Conservation (phyloP, 2,888 invertebrate genomes). For the Stenodera caucasica region DNA sequence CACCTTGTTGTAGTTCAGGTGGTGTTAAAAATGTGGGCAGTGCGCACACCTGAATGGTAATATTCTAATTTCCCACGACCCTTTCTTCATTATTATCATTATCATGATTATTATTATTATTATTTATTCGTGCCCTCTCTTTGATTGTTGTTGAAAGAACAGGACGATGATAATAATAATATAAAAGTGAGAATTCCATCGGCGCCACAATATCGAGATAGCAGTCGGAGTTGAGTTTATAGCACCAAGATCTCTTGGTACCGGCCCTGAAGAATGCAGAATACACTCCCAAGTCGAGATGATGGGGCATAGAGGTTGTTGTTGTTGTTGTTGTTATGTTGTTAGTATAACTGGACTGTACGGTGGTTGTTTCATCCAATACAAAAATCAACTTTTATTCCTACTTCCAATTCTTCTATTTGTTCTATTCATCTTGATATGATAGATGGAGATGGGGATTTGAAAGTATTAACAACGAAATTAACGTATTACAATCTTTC, state of each 20-base stretch:
- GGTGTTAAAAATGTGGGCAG: not conserved
- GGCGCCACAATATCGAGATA: constrained; percentile 47
- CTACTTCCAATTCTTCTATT: no score
- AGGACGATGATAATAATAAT: constrained; percentile 27
- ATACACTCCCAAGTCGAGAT: constrained; percentile 38
- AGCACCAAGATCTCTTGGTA: constrained; percentile 41
- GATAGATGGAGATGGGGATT: constrained; percentile 13
- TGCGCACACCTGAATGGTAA: constrained; percentile 5
- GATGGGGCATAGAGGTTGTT: not conserved
- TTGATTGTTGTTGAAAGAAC: constrained; percentile 13
- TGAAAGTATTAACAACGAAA: not conserved
- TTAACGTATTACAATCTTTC: not conserved
- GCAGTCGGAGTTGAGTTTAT: constrained; percentile 43
- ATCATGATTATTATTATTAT: constrained; percentile 9
- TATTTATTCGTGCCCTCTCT: not conserved
- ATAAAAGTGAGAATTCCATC: constrained; percentile 47
- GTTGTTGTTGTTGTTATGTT: constrained; percentile 3
- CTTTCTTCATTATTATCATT: constrained; percentile 8
- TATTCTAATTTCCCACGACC: constrained; percentile 22
- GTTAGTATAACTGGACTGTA: constrained; percentile 18
- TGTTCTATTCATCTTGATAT: constrained; percentile 14
- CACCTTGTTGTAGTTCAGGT: not conserved
- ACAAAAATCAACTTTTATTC: constrained; percentile 12
- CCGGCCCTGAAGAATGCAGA: constrained; percentile 47
- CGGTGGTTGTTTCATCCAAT: constrained; percentile 18